These are phyloP conservation scores for Athalia cordata DNA, from an alignment of 2,888 invertebrate species.

Conservation along the genomic window DNA sequence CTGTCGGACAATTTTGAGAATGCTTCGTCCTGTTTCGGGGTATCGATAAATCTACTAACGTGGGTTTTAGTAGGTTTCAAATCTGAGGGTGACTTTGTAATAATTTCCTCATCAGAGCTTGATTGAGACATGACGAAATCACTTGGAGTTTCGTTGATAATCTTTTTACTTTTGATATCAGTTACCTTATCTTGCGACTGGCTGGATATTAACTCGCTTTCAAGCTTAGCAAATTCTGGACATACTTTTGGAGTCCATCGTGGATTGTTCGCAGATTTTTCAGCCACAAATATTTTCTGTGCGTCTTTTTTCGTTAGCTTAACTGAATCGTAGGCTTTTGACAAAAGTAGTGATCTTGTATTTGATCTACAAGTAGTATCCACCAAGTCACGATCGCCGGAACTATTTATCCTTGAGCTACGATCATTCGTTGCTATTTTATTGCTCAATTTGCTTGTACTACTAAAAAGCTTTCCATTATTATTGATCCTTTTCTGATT, in stretches of 20 bases:
- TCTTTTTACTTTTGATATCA: background rate
- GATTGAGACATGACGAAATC: conserved; percentile 13
- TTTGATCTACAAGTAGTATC: conserved; percentile 4
- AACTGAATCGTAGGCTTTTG: conserved; percentile 12
- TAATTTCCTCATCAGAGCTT: conserved; percentile 47
- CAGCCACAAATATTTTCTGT: conserved; percentile 55
- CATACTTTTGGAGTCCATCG: conserved; percentile 54
- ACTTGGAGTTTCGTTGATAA: conserved; percentile 20
- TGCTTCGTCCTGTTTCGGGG: conserved; percentile 35
- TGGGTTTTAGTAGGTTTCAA: conserved; percentile 52
- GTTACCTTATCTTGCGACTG: background rate
- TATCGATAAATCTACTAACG: conserved; percentile 52
- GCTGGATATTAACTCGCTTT: conserved; percentile 38
- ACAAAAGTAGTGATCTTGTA: background rate
- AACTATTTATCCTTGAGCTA: background rate
- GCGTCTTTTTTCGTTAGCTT: conserved; percentile 51
- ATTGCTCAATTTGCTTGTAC: background rate
- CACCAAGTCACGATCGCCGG: background rate
- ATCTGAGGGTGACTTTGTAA: conserved; percentile 43
- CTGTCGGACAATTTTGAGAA: conserved; percentile 58
- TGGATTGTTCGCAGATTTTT: conserved; percentile 52
- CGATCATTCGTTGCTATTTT: background rate
- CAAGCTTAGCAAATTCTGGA: conserved; percentile 46
- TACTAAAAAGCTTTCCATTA: background rate
- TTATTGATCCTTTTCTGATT: background rate